These are phyloP conservation scores for Drosophila nr. fundita DNA, from an alignment of 2,888 invertebrate genomes.

Conservation along the genomic window DNA sequence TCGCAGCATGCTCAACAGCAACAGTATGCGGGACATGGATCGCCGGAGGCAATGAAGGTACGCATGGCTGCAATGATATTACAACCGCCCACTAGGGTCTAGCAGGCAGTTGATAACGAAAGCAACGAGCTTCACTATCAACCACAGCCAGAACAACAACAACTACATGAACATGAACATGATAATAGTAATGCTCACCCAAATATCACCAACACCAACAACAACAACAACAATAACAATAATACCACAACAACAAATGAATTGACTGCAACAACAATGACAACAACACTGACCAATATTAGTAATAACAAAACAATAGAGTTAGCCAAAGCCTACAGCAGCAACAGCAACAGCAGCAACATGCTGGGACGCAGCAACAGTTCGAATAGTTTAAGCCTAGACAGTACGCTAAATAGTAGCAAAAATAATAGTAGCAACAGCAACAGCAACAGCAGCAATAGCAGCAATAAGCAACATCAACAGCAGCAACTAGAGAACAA, in stretches of 20 bases:
- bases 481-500: constrained; percentile 60
- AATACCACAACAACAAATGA: constrained; percentile 40
- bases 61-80: constrained; percentile 95
- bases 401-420: constrained; percentile 57
- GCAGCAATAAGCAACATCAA: constrained; percentile 39
- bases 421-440: constrained; percentile 43
- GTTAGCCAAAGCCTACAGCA: constrained; percentile 36
- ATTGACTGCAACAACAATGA: constrained; percentile 44
- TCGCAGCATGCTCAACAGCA: constrained; percentile 76
- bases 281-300: constrained; percentile 67
- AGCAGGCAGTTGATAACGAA: constrained; percentile 85
- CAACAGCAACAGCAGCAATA: constrained; percentile 37
- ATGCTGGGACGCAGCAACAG: constrained; percentile 40
- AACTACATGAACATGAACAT: constrained; percentile 55
- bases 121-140: constrained; percentile 66
- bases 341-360: constrained; percentile 37
- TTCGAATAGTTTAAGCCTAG: constrained; percentile 60
- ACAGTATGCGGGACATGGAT: constrained; percentile 84
- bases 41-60: constrained; percentile 94
- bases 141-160: constrained; percentile 55
- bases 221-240: constrained; percentile 33
- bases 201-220: constrained; percentile 39
- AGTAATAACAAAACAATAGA: constrained; percentile 58
- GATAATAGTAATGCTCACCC: constrained; percentile 61
- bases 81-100: constrained; percentile 94